Evolutionary conservation across 2,113 vertebrate species (phyloP), one percentile per base, ranked within the genome.

Genomic region (Xyliphius kryptos): DNA sequence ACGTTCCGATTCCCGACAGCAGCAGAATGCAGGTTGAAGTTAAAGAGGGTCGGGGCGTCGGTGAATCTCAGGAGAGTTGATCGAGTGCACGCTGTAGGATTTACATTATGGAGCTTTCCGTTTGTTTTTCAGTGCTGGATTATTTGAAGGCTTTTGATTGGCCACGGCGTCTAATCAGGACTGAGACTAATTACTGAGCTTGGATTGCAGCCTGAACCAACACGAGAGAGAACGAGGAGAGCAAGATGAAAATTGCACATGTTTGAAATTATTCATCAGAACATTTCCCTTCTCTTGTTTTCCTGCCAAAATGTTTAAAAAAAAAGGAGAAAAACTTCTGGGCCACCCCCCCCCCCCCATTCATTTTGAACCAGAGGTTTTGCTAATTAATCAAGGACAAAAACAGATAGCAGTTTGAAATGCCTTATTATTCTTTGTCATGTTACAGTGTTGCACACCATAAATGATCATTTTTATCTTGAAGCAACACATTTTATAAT

Each of bases 221-320:
- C 43, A 60, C 44, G 37, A 49, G 44, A 49, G 44, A 46, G 57
- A 13, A 46, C 2, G 40, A 43, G 40, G 3, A 15, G 32, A 12
- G 48, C 3, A 43, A 60, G 43, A 60, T 19, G 44, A 36, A 48
- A 37, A 60, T 17, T 14, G 57, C 15, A 37, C 57, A 37, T 32
- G 11, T 49, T 26, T 36, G 22, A 60, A 60, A 60, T 60, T 37
- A 60, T 60, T 48, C 57, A 60, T 60, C 57, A 49, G 22, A 60
- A 60, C 43, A 7, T 49, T 60, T 37, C 43, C 57, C 32, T 22
- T n/a, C 26, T 49, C 57, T 48, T 49, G 57, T 60, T 37, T 37
- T 60, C 10, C 57, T 60, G 44, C 57, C 57, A 49, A 26, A 69
- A 51, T 12, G 26, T 46, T 50, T 67, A 55, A 64, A 41, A 74